A percentile compares a stretch with the other conserved stretches of the same genome.
Evolutionary conservation across 92 coral and sea anemone species (phyloP).

Genomic region (Siderastrea radians): DNA sequence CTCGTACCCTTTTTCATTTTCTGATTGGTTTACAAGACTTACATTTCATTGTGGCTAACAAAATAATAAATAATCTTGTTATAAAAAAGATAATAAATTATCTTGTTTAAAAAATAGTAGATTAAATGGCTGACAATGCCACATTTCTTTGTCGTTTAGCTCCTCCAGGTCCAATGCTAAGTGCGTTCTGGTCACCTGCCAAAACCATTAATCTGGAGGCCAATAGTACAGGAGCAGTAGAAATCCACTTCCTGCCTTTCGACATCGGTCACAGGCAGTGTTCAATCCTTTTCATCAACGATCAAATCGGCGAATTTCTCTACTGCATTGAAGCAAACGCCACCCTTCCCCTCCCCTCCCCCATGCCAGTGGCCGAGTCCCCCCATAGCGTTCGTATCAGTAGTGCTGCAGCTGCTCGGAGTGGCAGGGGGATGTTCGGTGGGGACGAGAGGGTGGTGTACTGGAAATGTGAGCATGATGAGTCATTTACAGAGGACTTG

Average conservation of each 20-base stretch:
- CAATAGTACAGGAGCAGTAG: conserved; percentile 80
- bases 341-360: conserved; percentile 91
- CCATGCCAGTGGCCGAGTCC: conserved; percentile 87
- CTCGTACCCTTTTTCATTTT: too few species aligned
- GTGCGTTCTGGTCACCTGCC: conserved; percentile 94
- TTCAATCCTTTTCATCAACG: conserved; percentile 95
- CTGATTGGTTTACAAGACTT: too few species aligned
- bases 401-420: conserved; percentile 94
- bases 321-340: conserved; percentile 96
- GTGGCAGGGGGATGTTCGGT: conserved; percentile 93
- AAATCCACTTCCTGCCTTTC: conserved; percentile 95
- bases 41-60: too few species aligned
- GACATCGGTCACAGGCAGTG: conserved; percentile 94
- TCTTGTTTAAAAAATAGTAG: too few species aligned
- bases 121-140: too few species aligned
- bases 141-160: conserved; percentile 34
- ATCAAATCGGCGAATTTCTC: conserved; percentile 96
- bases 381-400: conserved; percentile 93
- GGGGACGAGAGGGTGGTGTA: conserved; percentile 97
- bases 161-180: conserved; percentile 72
- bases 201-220: conserved; percentile 80
- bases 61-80: too few species aligned
- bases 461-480: conserved; percentile 95
- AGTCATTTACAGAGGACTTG: conserved; percentile 91
- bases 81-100: too few species aligned